Evolutionary conservation across 1,140 invertebrate species (phyloP), one percentile per base, ranked within the genome.

Genomic region (Lutraria rhynchaena): DNA sequence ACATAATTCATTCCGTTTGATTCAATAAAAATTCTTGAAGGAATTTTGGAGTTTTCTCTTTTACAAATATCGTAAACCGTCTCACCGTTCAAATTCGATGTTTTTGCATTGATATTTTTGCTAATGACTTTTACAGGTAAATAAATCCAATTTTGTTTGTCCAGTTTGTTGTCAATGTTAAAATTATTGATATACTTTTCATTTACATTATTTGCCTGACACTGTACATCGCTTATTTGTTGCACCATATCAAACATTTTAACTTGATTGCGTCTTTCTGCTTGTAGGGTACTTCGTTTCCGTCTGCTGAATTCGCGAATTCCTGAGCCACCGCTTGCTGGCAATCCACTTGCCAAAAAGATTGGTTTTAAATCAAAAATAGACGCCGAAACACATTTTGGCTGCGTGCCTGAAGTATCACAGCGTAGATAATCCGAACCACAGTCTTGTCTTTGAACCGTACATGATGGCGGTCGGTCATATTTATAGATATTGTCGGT

Each of bases 401-500:
- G 69, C 9, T 49, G 24, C 0, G 31, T 0, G n/a, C 78, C 70
- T 44, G 70, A 65, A 53, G 69, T 65, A 35, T 80, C 76, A 49
- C 82, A 83, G 9, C 65, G 63, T 7, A 83, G 49, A n/a, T 80
- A 61, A 3, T 24, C 9, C 5, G 82, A 69, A 17, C 82, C 82
- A 58, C 82, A 83, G 44, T 80, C 58, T 19, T 46, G 69, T 29
- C 29, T 51, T 15, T 65, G 27, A 15, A 44, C 27, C 3, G 69
- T 55, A 44, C 82, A 83, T 0, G 82, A 58, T 17, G 82, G 82
- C 22, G 82, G 76, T 0, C 61, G 37, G 7, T 78, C 75, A 24
- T 78, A 83, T 44, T 74, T 71, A 60, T 83, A 83, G 2, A 83
- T 74, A 31, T 80, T 75, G 2, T 74, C 37, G 0, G 75, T 65